phyloP scores from a whole-genome alignment of 2,888 invertebrate genomes.

The Ariolimax columbianus region DNA sequence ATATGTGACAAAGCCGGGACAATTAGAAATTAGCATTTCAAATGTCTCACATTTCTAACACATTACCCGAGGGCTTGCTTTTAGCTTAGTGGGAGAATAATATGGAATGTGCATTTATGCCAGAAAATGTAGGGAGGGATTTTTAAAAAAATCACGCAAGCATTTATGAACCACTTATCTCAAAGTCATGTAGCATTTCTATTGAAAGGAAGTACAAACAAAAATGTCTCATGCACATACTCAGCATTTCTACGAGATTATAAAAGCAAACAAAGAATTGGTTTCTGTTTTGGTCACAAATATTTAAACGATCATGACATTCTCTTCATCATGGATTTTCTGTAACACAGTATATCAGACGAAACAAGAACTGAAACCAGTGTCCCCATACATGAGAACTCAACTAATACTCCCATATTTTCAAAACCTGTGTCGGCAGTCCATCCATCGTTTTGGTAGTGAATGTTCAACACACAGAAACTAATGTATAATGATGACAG shows the following conservation, averaged over 20 bases:
- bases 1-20: neutral
- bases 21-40: constrained; percentile 8
- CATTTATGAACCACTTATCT: constrained; percentile 2
- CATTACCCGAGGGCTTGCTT: neutral
- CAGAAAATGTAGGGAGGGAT: neutral
- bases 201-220: neutral
- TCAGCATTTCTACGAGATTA: neutral
- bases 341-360: neutral
- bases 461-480: neutral
- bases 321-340: no score
- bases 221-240: neutral
- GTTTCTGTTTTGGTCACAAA: no score
- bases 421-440: neutral
- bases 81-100: neutral
- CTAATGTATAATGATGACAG: neutral
- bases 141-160: neutral
- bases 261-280: no score
- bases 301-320: no score
- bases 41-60: neutral
- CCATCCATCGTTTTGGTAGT: neutral
- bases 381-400: no score
- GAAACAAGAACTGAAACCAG: neutral
- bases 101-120: constrained; percentile 3
- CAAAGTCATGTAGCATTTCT: neutral
- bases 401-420: neutral